Evolutionary conservation across 2,797 vertebrate genomes (phyloP), one percentile per base, ranked within the genome.

Genomic region (Zalophus californianus): DNA sequence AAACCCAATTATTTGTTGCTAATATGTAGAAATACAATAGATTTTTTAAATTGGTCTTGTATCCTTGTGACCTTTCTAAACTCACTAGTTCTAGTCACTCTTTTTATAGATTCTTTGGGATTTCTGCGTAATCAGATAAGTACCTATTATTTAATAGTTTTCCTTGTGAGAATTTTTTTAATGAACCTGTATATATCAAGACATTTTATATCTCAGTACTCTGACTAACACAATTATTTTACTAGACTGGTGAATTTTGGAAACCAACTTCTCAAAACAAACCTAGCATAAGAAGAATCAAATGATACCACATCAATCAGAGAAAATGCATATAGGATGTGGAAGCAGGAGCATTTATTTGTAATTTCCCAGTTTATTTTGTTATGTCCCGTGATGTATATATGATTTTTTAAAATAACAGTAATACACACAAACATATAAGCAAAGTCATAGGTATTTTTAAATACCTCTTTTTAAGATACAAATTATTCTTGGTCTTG

Each of bases 391-490:
- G 21, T 41, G 27, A 66, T 56, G 41, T 21, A 35, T 15, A 44
- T 48, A 35, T 85, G 64, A 79, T 54, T 88, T 83, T 44, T 18
- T 7, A 48, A 82, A 66, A 77, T 89, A 72, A 73, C 3, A 50
- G 5, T 50, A 82, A n/a, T 58, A 41, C 62, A 62, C 35, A 85
- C 23, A 77, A 73, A 79, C 18, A 87, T 72, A 50, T 64, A 91
- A 27, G 25, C 21, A 88, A 90, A 80, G 64, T 64, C 18, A 60
- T 50, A 60, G n/a, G 10, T 58, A 48, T 29, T 93, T 95, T 78
- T 44, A 89, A 95, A 60, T 86, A 8, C 10, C 10, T 89, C 7
- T 83, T 91, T 78, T 94, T 89, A 95, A 95, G 11, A 58, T 88
- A 58, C 50, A 50, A 38, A 27, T 68, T 93, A 64, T 93, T 92